Evolutionary conservation across 2,797 vertebrate genomes (phyloP), one percentile per base, ranked within the genome.

Genomic region (Diplodus sargus): DNA sequence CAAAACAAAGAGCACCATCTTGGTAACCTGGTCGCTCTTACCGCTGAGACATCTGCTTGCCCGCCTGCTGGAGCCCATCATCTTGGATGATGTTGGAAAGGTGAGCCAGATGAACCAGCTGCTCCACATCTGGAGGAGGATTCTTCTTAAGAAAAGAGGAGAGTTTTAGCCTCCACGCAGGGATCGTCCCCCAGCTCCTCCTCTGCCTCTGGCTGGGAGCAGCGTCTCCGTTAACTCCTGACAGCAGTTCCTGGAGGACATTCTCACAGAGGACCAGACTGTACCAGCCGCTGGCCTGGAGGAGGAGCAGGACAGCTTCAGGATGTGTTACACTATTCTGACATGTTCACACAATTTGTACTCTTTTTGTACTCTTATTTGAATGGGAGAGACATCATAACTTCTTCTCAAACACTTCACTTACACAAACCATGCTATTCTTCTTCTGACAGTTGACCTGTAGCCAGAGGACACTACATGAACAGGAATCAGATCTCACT

Each of bases 261-360:
- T 91, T 88, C 83, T 95, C 92, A 42, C 85, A 48, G 25, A 96
- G 91, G 28, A 95, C 91, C 13, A 54, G 54, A 13, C 47, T 20
- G 82, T 95, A 95, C 96, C 96, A 96, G 70, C 58, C n/a, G 69
- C 65, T 78, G 30, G 90, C 85, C 96, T 96, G 74, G 0, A 51
- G 15, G 34, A 16, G 8, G 3, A 52, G 23, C 30, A 80, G 10
- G 22, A 4, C 2, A 39, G 39, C 39, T 39, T 39, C 39, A 39
- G 39, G 39, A 39, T 2, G 39, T 1, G 10, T 39, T 39, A 39
- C 39, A 11, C 9, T 10, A 39, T 39, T 39, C 0, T 39, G 39
- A 39, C 39, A 39, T 3, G 39, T 39, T 39, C 39, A 39, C 39
- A 39, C 39, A 39, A 34, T 39, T 39, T 39, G 39, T 39, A 39